Conservation (phyloP, 2,113 vertebrate species). For the Tragelaphus buxtoni region DNA sequence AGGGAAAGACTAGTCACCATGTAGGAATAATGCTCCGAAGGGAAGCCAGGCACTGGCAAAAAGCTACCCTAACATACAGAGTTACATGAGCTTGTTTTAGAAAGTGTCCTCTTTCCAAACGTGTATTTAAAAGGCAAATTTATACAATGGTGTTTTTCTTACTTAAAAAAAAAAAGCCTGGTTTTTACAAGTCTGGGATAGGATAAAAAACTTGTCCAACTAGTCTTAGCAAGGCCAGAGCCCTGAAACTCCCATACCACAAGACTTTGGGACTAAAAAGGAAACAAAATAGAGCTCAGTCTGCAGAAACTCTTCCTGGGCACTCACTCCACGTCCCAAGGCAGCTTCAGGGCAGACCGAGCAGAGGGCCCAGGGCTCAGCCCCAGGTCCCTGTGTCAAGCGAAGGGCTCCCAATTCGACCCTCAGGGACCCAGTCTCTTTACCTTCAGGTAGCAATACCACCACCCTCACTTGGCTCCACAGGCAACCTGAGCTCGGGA, state of each 20-base stretch:
- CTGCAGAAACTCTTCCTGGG: conserved; percentile 7
- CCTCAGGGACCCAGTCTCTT: background rate
- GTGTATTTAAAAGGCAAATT: conserved; percentile 54
- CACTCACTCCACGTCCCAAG: background rate
- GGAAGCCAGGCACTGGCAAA: background rate
- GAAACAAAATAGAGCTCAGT: conserved; percentile 6
- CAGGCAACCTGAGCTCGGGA: background rate
- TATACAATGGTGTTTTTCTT: conserved; percentile 50
- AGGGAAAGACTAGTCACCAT: background rate
- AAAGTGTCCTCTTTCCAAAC: conserved; percentile 44
- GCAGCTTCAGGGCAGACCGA: background rate
- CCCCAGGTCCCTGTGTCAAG: fast-evolving
- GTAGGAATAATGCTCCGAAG: background rate
- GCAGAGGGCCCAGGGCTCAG: background rate
- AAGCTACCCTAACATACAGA: background rate
- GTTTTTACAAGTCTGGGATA: too few relatives aligned
- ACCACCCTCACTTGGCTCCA: background rate
- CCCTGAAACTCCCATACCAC: background rate
- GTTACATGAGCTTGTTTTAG: conserved; percentile 16
- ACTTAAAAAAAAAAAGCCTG: conserved; percentile 43
- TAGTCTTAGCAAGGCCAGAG: too few relatives aligned
- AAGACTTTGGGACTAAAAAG: conserved; percentile 37
- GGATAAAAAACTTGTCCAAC: too few relatives aligned
- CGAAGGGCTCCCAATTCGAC: background rate
- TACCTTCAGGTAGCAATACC: background rate